Percentiles rank a stretch among this genome's conserved stretches.
These are phyloP conservation scores for Emmelina monodactyla DNA, from an alignment of 2,888 invertebrate genomes.

Conservation along the genomic window DNA sequence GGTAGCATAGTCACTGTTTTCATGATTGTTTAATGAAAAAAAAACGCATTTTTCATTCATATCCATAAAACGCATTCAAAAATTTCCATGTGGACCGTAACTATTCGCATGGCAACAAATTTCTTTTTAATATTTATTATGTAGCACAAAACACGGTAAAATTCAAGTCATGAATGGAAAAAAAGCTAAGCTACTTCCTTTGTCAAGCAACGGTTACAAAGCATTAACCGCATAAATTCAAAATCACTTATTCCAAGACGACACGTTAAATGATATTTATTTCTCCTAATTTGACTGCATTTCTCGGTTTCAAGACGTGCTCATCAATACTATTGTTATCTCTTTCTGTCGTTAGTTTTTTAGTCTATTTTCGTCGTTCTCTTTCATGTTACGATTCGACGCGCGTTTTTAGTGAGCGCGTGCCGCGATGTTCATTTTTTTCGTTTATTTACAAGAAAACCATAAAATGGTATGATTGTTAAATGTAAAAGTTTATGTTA, in stretches of 20 bases:
- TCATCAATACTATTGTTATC: constrained; percentile 40
- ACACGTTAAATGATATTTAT: constrained; percentile 44
- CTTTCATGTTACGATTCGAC: constrained; percentile 34
- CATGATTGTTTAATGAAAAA: no score
- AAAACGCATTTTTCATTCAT: no score
- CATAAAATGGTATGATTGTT: constrained; percentile 35
- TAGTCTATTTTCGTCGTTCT: constrained; percentile 25
- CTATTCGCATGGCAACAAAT: no score
- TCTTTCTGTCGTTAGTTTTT: constrained; percentile 18
- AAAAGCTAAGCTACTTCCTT: no score
- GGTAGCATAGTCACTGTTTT: no score
- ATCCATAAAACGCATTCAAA: no score
- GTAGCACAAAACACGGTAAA: no score
- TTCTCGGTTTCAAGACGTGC: constrained; percentile 43
- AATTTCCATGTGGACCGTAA: no score
- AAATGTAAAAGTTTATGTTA: neutral
- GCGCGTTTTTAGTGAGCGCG: constrained; percentile 50
- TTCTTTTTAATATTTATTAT: no score
- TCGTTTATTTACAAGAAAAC: constrained; percentile 42
- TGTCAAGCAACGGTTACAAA: no score
- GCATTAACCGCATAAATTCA: no score
- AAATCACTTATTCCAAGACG: constrained; percentile 26
- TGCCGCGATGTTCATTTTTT: constrained; percentile 45
- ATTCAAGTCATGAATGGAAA: no score
- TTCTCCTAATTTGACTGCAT: constrained; percentile 60